Evolutionary conservation across 1,140 invertebrate genomes (phyloP), one percentile per base, ranked within the genome.

Genomic region (Whitmania pigra): DNA sequence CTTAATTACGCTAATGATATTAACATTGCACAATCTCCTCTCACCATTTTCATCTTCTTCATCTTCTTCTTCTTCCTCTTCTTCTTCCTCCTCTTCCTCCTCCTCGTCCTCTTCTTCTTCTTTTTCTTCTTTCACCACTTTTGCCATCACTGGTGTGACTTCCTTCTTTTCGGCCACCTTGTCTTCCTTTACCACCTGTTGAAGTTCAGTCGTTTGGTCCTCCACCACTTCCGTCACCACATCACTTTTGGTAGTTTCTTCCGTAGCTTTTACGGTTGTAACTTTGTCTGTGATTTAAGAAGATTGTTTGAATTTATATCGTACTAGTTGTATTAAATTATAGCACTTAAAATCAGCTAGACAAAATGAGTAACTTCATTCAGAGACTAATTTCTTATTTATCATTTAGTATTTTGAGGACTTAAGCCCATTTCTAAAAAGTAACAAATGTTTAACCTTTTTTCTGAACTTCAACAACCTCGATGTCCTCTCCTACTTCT

Each of bases 1-100:
- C 5, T 5, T 43, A 43, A 43, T 43, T 43, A 43, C 13, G 5
- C 40, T 43, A 13, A 43, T 43, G 40, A 43, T 5, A 43, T n/a
- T n/a, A 36, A 36, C 31, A 49, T 17, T 49, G 13, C 11, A 49
- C 11, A 49, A 25, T n/a, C 22, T 63, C 20, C 43, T 49, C 43
- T 63, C 29, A 25, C 22, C 57, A 7, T 63, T 7, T 63, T 63
- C 57, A 22, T 63, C 57, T 63, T 63, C n/a, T n/a, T n/a, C n/a
- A n/a, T n/a, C 55, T 17, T 60, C 55, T 27, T 60, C 55, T 17
- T 60, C 55, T 17, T 60, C 55, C 17, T 60, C 55, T 17, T 60
- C 57, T 63, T 63, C 57, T 15, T 63, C 57, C 18, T 63, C 57
- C 15, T 63, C 57, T 31, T 63, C 57, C 15, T 63, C 57, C 57